Evolutionary conservation across 2,888 invertebrate species (phyloP).

Genomic region (Napeogenes inachia): DNA sequence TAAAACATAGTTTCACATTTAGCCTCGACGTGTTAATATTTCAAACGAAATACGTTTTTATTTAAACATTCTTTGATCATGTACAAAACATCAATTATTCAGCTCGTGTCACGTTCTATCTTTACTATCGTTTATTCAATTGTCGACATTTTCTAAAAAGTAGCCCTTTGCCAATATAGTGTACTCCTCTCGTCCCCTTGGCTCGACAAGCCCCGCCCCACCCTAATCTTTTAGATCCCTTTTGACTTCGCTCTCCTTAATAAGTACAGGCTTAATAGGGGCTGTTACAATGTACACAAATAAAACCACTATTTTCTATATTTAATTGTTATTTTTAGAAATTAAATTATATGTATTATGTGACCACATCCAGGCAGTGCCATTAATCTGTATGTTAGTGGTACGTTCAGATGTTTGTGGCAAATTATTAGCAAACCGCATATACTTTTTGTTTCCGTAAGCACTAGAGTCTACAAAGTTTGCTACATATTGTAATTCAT

Average conservation of each 20-base stretch:
- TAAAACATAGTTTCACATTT: too few relatives aligned
- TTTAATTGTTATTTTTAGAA: too few relatives aligned
- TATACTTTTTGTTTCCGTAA: constrained; percentile 39
- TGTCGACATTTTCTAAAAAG: background rate
- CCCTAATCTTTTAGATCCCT: constrained; percentile 5
- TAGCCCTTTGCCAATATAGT: background rate
- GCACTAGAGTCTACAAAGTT: constrained; percentile 39
- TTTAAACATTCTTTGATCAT: too few relatives aligned
- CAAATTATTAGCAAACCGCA: constrained; percentile 42
- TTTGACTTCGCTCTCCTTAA: constrained; percentile 7
- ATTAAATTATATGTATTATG: too few relatives aligned
- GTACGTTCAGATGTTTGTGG: constrained; percentile 70
- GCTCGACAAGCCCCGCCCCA: constrained; percentile 4
- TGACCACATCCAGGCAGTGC: constrained; percentile 69
- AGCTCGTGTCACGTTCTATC: too few relatives aligned
- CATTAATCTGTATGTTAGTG: constrained; percentile 42
- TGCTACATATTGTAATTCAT: constrained; percentile 29
- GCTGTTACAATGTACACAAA: too few relatives aligned
- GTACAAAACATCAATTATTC: too few relatives aligned
- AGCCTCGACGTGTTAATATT: too few relatives aligned
- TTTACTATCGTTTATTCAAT: background rate
- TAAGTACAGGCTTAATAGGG: background rate
- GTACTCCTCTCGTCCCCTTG: background rate
- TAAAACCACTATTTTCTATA: too few relatives aligned
- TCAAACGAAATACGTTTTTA: too few relatives aligned